Evolutionary conservation across 2,797 vertebrate species (phyloP), one percentile per base, ranked within the genome.

Genomic region (Melanotaenia maccullochi): DNA sequence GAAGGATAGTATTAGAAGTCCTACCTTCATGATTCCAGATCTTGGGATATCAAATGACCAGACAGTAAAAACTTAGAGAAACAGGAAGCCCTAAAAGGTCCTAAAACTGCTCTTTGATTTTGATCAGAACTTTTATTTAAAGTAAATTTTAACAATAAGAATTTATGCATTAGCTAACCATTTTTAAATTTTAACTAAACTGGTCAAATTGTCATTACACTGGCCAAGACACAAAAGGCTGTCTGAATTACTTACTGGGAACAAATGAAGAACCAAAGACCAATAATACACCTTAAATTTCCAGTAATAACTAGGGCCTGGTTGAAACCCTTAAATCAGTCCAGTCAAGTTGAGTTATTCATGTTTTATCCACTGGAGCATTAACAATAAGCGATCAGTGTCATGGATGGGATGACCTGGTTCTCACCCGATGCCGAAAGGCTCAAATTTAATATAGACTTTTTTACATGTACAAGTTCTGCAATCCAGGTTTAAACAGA

Each of bases 21-120:
- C 60, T 40, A 18, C 13, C 44, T 35, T 44, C 35, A 42, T 52
- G 60, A 30, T 40, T 25, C 35, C 40, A 60, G 24, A 68, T 52
- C 18, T 63, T 30, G 18, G 35, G 30, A 65, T 47, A 65, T 18
- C 5, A 44, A 60, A 30, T 55, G 28, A 63, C n/a, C 6, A 0
- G 13, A 33, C 49, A 42, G 12, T 16, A 12, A 40, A 68, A 60
- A 28, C 40, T 14, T 11, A 22, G 6, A 35, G 14, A 11, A 9
- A 1, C 9, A 30, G 13, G 62, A 12, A 9, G 9, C 55, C 47
- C 47, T 22, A 3, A n/a, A 22, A n/a, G 47, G n/a, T 3, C 47
- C 9, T 49, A 22, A 47, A n/a, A 49, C 7, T 49, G 20, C 44
- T 8, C 9, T 49, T 49, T 49, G 5, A 35, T 9, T 57, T 57